A percentile compares a stretch with the other conserved stretches of the same genome.
Evolutionary conservation across 30 jellyfish, hydroid and myxozoan species (phyloP).

Genomic region (Cassiopea xamachana): DNA sequence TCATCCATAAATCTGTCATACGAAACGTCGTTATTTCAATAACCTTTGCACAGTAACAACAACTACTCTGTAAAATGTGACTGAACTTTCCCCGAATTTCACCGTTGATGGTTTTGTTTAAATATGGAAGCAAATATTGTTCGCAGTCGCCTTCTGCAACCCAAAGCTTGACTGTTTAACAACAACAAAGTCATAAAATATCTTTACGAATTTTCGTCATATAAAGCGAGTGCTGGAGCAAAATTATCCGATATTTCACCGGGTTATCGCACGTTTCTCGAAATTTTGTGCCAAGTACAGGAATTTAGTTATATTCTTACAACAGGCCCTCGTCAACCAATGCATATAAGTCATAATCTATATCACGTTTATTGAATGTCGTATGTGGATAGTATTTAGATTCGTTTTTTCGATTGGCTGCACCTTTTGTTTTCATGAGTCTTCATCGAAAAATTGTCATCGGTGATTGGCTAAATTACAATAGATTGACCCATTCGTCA

Average conservation of each 20-base stretch:
- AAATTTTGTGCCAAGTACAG: neutral
- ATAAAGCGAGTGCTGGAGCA: neutral
- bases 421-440: neutral
- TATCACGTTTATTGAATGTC: conserved; percentile 11
- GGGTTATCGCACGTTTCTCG: neutral
- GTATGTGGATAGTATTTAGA: conserved; percentile 47
- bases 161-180: neutral
- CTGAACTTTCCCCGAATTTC: neutral
- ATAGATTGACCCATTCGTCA: conserved; percentile 47
- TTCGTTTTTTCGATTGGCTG: conserved; percentile 69
- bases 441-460: neutral
- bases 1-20: neutral
- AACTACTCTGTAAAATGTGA: neutral
- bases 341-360: neutral
- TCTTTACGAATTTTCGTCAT: neutral
- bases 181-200: neutral
- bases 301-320: neutral
- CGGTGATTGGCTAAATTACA: conserved; percentile 66
- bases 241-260: neutral
- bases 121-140: neutral
- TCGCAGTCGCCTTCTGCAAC: neutral
- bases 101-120: neutral
- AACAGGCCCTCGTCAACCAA: neutral
- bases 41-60: neutral
- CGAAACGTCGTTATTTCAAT: neutral